These are phyloP conservation scores for Hystrix brachyura DNA, from an alignment of 2,113 vertebrate genomes.

Conservation along the genomic window DNA sequence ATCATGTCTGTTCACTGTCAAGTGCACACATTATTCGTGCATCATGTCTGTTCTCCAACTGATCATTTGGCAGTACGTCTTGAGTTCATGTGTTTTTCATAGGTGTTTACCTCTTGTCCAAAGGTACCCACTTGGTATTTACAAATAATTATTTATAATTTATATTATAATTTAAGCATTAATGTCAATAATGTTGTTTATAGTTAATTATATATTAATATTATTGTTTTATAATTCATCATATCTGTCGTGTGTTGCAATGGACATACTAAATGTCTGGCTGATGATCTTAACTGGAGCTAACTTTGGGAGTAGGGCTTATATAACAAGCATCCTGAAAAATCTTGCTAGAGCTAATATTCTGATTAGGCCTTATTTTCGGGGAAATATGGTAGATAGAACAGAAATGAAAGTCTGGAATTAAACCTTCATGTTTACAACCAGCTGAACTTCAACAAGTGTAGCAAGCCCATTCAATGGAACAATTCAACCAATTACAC, in stretches of 20 bases:
- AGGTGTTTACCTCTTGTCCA: neutral
- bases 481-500: neutral
- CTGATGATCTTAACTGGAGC: neutral
- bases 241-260: neutral
- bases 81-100: neutral
- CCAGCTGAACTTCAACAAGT: neutral
- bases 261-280: neutral
- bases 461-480: neutral
- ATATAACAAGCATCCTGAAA: neutral
- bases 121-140: neutral
- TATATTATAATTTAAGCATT: neutral
- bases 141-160: neutral
- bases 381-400: neutral
- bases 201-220: neutral
- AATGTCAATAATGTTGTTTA: neutral
- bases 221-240: neutral
- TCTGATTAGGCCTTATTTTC: neutral
- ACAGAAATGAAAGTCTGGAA: neutral
- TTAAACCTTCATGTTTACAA: neutral
- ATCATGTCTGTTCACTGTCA: neutral
- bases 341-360: neutral
- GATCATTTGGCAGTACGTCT: neutral
- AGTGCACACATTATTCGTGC: neutral
- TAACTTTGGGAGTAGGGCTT: neutral
- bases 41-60: neutral